Evolutionary conservation across 2,113 vertebrate species (phyloP), one percentile per base, ranked within the genome.

Genomic region (Tragelaphus buxtoni): DNA sequence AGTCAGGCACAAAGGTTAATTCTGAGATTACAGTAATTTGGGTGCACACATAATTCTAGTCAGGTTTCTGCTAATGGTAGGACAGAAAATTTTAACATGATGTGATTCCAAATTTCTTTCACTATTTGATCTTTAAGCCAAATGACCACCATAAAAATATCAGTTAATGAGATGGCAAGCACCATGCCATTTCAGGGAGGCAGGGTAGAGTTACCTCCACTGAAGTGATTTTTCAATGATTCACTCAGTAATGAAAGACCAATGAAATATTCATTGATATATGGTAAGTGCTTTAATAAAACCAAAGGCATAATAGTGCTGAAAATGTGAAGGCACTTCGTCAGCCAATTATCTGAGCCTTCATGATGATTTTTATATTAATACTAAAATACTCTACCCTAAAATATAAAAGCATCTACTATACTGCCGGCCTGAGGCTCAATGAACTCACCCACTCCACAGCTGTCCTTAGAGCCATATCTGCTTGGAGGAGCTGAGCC

Each of bases 251-350:
- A 98, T 98, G 98, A 99, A 99, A 98, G 98, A 98, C 98, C 98
- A 98, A 98, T 99, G 98, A 99, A 98, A 99, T 98, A 99, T 99
- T 98, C 98, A 98, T 96, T 98, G 98, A 98, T 99, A 98, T 98
- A 98, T 98, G 98, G 94, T 98, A 99, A 98, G 97, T 98, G 97
- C 98, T 97, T 98, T 98, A 99, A 98, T 98, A 98, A 99, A 98
- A 98, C 96, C 95, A 81, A 98, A 98, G 98, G 95, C 63, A 55
- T 98, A 98, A 98, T 96, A 98, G 98, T 98, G 92, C 95, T 98
- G 94, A 98, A 98, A 98, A 98, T 98, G 97, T 91, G 83, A 98
- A 98, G 96, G 91, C 92, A 96, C 97, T 98, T 98, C 98, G 95
- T 98, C 98, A 98, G 85, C 93, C 98, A 98, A 96, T 98, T 99